Base-by-base conservation (phyloP, 2,113 vertebrate species). In the Typhlomys cinereus region DNA sequence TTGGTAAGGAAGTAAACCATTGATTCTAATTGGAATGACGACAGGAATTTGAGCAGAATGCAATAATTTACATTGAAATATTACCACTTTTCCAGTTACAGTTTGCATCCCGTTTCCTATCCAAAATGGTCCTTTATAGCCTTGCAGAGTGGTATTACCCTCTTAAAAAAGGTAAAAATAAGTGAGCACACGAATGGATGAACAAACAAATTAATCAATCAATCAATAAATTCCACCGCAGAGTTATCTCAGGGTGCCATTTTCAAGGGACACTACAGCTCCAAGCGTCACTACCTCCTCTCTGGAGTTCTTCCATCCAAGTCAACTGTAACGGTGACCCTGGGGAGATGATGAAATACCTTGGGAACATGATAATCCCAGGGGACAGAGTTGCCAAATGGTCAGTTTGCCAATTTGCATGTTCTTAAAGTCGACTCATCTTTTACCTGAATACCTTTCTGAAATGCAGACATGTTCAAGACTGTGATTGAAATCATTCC, bases 361-460 rank as follows among this genome's bases (percentile, higher is more conserved):
- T 34, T 66, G 71, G 76, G 64, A 92, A 46, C 64, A 46, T 25
- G 8, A 18, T 62, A 62, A 86, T 90, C 79, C 78, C 61, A 93
- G 79, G 31, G 70, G 6, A 39, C n/a, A 2, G 29, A 54, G 36
- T 85, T 83, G 73, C 61, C 71, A 81, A 94, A 91, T 52, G 31
- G 27, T 54, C 69, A 70, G 13, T n/a, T 91, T 86, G 64, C 67
- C 29, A 44, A 21, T 59, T 93, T 88, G 78, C 52, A n/a, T 12
- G 17, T 76, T 36, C 39, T 86, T 73, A 54, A 61, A 93, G 70
- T 78, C 76, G 41, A 67, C 29, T 84, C 23, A 34, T 73, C 81
- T 92, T 95, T 88, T 71, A 44, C 79, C n/a, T 73, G 84, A 94
- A 95, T 34, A 12, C 4, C n/a, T 90, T 85, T 91, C 66, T 92